Evolutionary conservation across 2,113 vertebrate species (phyloP).

Genomic region (Ceyx cyanopectus): DNA sequence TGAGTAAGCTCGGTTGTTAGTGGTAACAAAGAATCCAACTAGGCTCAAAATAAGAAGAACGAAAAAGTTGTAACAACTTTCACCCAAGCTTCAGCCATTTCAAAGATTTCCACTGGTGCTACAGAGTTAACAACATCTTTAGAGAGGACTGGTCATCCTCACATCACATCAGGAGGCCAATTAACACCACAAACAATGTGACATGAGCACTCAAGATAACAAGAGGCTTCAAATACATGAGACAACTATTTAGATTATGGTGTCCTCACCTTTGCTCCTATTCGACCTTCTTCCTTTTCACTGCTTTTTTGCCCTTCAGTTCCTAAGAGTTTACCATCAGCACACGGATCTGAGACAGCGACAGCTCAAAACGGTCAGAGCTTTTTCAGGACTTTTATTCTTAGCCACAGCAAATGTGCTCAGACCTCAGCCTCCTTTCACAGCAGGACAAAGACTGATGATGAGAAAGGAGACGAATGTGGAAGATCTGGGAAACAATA

Average conservation of each 20-base stretch:
- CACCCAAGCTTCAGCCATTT: not conserved
- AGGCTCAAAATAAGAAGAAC: not conserved
- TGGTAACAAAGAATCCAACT: not conserved
- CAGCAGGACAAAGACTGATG: not conserved
- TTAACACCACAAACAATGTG: not conserved
- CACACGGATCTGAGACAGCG: not conserved
- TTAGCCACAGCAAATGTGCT: not conserved
- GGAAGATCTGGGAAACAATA: not conserved
- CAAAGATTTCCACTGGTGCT: not conserved
- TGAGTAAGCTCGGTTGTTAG: not conserved
- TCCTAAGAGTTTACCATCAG: not conserved
- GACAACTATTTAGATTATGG: not conserved
- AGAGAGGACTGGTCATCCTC: not conserved
- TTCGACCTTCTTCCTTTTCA: not conserved
- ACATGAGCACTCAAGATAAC: not conserved
- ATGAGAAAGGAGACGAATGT: not conserved
- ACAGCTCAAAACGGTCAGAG: not conserved
- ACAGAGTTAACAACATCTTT: not conserved
- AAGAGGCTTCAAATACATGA: not conserved
- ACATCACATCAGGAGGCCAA: not conserved
- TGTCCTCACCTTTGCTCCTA: not conserved
- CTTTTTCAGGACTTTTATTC: not conserved
- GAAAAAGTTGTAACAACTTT: not conserved
- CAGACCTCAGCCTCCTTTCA: not conserved
- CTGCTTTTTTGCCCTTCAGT: accelerated